phyloP scores from a whole-genome alignment of 2,888 invertebrate species.

The Cheiracanthium punctorium region DNA sequence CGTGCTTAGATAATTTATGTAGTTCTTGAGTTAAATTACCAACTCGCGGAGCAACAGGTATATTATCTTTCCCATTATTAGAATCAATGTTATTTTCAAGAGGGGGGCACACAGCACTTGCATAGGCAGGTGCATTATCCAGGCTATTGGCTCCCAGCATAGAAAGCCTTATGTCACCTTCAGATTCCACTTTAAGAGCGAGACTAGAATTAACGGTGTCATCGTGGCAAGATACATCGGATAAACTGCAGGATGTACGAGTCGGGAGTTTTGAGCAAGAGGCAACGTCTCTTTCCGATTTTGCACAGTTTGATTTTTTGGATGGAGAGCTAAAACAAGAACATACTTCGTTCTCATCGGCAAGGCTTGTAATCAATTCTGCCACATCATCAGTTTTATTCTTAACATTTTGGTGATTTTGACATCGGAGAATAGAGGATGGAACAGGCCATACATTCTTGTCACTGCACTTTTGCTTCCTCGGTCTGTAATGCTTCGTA shows the following conservation, averaged over 20 bases:
- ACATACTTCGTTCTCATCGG: slow-evolving; percentile 32
- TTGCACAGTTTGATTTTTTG: slow-evolving; percentile 5
- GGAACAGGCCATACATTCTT: slow-evolving; percentile 53
- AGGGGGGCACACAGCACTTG: not conserved
- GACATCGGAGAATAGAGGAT: slow-evolving; percentile 51
- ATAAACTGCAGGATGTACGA: slow-evolving; percentile 39
- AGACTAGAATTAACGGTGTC: slow-evolving; percentile 42
- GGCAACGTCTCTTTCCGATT: not conserved
- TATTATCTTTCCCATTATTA: not conserved
- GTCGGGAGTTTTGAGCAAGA: slow-evolving; percentile 36
- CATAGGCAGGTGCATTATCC: slow-evolving; percentile 28
- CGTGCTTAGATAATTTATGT: slow-evolving; percentile 77
- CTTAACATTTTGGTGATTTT: slow-evolving; percentile 37
- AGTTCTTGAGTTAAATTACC: slow-evolving; percentile 77
- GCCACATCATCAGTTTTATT: slow-evolving; percentile 62
- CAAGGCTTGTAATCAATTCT: slow-evolving; percentile 33
- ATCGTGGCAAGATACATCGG: slow-evolving; percentile 36
- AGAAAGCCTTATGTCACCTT: not conserved
- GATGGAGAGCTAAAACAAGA: slow-evolving; percentile 36
- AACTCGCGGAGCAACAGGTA: slow-evolving; percentile 26
- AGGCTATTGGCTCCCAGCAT: not conserved
- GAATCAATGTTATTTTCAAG: not conserved
- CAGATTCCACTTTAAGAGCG: slow-evolving; percentile 39
- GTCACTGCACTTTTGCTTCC: slow-evolving; percentile 43
- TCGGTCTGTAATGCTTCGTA: slow-evolving; percentile 32